phyloP scores from a whole-genome alignment of 2,113 vertebrate species.

The Bostrychus sinensis region DNA sequence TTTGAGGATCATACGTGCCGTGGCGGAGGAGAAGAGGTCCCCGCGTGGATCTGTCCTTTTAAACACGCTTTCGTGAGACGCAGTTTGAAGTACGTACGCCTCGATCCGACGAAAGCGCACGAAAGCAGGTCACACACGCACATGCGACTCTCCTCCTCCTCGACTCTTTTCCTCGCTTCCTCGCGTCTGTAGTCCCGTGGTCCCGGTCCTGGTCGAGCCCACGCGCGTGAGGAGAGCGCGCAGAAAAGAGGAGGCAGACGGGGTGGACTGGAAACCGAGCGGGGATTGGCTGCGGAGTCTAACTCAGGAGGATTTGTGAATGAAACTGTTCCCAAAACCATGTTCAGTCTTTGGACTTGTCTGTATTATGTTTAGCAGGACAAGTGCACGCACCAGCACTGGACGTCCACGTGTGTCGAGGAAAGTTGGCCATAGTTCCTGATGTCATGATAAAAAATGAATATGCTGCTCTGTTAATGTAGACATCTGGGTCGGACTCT shows the following conservation, averaged over 20 bases:
- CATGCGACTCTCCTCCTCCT: background rate
- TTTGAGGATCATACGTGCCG: background rate
- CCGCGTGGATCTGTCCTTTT: background rate
- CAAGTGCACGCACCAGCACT: no score
- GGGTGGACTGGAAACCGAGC: background rate
- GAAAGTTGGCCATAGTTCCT: no score
- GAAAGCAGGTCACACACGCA: constrained; percentile 3
- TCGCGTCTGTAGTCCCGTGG: background rate
- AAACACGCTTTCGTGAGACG: background rate
- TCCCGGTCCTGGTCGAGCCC: background rate
- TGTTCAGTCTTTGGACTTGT: no score
- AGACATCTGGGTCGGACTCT: no score
- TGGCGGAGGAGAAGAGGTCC: background rate
- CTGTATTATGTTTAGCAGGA: no score
- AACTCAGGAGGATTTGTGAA: background rate
- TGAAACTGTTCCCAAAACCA: background rate
- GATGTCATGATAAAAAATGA: no score
- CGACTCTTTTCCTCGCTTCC: background rate
- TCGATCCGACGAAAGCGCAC: background rate
- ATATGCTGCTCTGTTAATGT: no score
- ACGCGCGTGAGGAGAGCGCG: background rate
- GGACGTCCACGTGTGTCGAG: no score
- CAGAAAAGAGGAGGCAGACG: background rate
- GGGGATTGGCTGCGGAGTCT: background rate
- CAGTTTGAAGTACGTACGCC: no score